These are phyloP conservation scores for Chrysolina americana DNA, from an alignment of 2,888 invertebrate genomes.

Conservation along the genomic window DNA sequence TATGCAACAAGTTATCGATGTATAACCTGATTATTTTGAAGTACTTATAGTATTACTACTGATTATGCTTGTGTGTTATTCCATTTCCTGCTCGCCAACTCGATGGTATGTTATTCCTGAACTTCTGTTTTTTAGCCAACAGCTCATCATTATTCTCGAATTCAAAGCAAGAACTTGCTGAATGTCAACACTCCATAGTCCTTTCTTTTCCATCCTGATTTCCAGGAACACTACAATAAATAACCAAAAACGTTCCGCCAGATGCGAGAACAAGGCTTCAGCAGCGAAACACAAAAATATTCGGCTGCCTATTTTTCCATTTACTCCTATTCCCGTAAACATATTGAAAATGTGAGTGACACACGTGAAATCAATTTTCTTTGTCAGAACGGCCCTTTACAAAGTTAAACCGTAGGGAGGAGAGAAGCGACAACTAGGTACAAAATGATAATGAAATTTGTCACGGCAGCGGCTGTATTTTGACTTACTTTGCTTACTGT, in stretches of 20 bases:
- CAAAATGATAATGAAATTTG: conserved; percentile 41
- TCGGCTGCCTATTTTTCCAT: conserved; percentile 41
- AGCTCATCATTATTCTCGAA: no score
- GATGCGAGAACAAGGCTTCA: conserved; percentile 25
- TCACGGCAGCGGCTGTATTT: conserved; percentile 36
- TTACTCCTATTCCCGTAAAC: conserved; percentile 32
- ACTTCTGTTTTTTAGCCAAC: no score
- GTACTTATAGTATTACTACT: no score
- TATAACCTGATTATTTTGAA: no score
- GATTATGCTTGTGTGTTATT: no score
- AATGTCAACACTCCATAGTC: neutral
- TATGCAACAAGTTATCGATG: no score
- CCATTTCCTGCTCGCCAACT: no score
- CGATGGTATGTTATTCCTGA: no score
- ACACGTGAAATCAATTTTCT: conserved; percentile 52
- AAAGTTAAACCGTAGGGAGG: conserved; percentile 35
- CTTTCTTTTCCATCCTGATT: neutral
- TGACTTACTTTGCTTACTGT: conserved; percentile 35
- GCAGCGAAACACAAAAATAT: conserved; percentile 30
- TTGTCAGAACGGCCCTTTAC: conserved; percentile 33
- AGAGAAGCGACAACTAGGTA: conserved; percentile 24
- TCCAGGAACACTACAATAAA: neutral
- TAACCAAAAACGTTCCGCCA: conserved; percentile 21
- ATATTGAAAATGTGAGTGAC: conserved; percentile 45
- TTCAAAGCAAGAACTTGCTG: no score